A percentile compares a stretch with the other conserved stretches of the same genome.
Conservation (phyloP, 23 tunicate species). For the Trididemnum miniatum region DNA sequence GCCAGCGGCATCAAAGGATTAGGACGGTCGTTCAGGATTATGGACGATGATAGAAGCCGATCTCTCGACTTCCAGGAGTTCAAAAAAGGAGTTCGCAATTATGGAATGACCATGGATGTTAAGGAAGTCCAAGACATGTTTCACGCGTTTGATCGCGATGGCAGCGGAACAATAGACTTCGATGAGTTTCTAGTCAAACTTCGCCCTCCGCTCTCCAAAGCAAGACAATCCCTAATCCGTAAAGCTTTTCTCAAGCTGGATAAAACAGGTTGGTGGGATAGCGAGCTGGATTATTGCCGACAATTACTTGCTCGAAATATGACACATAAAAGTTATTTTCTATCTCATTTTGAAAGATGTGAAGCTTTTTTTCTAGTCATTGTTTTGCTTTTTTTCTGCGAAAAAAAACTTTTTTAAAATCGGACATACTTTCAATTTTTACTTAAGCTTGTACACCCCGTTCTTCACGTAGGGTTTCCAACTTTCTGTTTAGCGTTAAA, state of each 20-base stretch:
- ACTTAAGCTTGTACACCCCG: too few species aligned
- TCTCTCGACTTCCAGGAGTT: constrained; percentile 62
- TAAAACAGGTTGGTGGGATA: constrained; percentile 43
- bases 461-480: too few species aligned
- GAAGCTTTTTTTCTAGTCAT: too few species aligned
- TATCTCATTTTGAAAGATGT: too few species aligned
- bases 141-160: constrained; percentile 59
- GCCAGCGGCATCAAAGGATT: constrained; percentile 89
- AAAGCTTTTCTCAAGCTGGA: constrained; percentile 82
- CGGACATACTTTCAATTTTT: too few species aligned
- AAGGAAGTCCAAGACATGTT: constrained; percentile 60
- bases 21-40: constrained; percentile 64
- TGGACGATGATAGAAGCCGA: constrained; percentile 78
- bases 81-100: constrained; percentile 67
- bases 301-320: too few species aligned
- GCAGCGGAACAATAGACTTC: constrained; percentile 80
- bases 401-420: too few species aligned
- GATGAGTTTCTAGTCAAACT: constrained; percentile 84
- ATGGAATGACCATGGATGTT: constrained; percentile 52
- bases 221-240: constrained; percentile 46
- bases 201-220: constrained; percentile 75
- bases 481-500: too few species aligned
- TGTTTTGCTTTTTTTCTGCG: too few species aligned
- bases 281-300: too few species aligned
- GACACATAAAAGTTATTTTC: too few species aligned